Conservation (phyloP, 2,888 invertebrate species). For the Phalera bucephala region DNA sequence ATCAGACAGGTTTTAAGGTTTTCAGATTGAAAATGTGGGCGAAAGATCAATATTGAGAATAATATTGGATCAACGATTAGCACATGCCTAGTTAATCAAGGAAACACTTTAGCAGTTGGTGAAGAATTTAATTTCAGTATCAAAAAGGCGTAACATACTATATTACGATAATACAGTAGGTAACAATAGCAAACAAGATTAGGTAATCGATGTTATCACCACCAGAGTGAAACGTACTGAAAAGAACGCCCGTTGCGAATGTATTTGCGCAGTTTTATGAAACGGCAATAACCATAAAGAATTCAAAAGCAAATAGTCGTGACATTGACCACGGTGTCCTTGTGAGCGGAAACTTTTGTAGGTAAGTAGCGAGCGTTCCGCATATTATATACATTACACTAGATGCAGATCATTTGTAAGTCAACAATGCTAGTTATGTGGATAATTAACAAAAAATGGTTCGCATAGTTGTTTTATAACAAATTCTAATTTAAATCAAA, state of each 20-base stretch:
- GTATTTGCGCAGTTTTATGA: constrained; percentile 27
- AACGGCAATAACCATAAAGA: constrained; percentile 29
- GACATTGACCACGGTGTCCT: constrained; percentile 63
- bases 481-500: no score
- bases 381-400: constrained; percentile 23
- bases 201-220: no score
- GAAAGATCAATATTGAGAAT: no score
- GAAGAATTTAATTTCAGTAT: no score
- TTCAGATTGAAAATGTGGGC: no score
- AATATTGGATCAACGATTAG: no score
- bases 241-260: constrained; percentile 11
- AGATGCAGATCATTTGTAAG: constrained; percentile 10
- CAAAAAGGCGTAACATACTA: no score
- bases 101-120: no score
- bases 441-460: not conserved
- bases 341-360: constrained; percentile 38
- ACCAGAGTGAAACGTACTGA: not conserved
- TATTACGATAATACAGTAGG: no score
- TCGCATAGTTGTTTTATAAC: not conserved
- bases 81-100: no score
- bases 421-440: constrained; percentile 2
- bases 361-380: constrained; percentile 21
- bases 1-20: no score
- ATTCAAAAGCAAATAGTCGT: constrained; percentile 44
- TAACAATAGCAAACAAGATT: no score